These are phyloP conservation scores for Nerophis ophidion DNA, from an alignment of 2,113 vertebrate genomes.

Conservation along the genomic window DNA sequence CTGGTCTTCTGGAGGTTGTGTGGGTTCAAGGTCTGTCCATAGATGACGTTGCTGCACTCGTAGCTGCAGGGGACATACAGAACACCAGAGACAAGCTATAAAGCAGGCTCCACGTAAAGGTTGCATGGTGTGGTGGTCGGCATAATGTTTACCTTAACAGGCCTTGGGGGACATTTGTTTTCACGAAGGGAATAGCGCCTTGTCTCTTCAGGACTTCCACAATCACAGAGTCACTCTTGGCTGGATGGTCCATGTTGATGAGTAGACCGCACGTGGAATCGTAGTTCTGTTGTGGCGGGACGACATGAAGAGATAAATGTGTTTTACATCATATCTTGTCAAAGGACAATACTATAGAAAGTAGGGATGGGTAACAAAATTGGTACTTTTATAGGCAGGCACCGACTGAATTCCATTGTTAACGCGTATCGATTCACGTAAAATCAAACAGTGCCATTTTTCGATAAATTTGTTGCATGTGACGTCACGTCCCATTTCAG, in stretches of 20 bases:
- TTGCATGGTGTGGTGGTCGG: background rate
- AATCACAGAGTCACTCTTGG: constrained; percentile 74
- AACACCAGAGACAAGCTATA: background rate
- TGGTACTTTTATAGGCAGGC: too few relatives aligned
- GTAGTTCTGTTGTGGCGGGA: constrained; percentile 66
- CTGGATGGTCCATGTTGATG: constrained; percentile 67
- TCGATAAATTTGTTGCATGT: too few relatives aligned
- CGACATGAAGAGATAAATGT: too few relatives aligned
- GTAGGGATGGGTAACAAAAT: too few relatives aligned
- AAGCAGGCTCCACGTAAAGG: background rate
- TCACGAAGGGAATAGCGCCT: constrained; percentile 89
- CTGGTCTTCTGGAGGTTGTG: constrained; percentile 66
- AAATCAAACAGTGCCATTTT: too few relatives aligned
- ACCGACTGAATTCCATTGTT: too few relatives aligned
- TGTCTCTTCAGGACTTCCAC: constrained; percentile 85
- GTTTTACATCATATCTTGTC: too few relatives aligned
- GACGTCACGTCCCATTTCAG: too few relatives aligned
- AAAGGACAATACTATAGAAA: too few relatives aligned
- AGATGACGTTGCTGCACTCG: constrained; percentile 76
- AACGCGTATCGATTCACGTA: too few relatives aligned
- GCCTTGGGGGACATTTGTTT: constrained; percentile 87
- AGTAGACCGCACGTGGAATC: constrained; percentile 76
- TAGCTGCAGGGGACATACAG: constrained; percentile 50
- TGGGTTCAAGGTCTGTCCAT: constrained; percentile 66
- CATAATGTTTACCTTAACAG: constrained; percentile 73